These are phyloP conservation scores for Pristiophorus japonicus DNA, from an alignment of 2,113 vertebrate species.

Conservation along the genomic window DNA sequence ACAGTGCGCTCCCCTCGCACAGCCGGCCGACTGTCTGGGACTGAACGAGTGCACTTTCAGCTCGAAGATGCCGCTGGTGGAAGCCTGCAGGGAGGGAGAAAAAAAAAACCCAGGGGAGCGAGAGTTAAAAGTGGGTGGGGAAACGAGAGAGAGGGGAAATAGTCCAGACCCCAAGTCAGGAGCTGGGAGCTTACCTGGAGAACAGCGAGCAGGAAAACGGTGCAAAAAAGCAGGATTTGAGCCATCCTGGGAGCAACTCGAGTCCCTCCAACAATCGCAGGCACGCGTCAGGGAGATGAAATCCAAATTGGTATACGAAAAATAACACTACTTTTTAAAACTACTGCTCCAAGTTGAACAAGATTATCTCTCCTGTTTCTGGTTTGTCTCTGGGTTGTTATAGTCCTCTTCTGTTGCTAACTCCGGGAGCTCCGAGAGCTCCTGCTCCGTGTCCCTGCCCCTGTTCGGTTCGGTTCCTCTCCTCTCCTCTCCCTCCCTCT, in stretches of 20 bases:
- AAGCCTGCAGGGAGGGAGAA: constrained; percentile 54
- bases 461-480: too few relatives aligned
- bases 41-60: constrained; percentile 73
- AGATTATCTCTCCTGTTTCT: neutral
- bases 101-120: neutral
- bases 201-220: neutral
- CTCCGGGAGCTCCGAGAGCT: neutral
- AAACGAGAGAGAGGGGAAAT: neutral
- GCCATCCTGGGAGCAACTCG: neutral
- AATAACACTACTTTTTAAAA: neutral
- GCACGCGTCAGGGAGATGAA: neutral
- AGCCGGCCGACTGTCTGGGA: constrained; percentile 39
- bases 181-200: neutral
- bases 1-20: constrained; percentile 51
- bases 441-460: neutral
- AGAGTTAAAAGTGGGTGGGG: too few relatives aligned
- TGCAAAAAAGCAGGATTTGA: neutral
- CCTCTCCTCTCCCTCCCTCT: neutral
- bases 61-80: constrained; percentile 70
- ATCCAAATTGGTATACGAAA: neutral
- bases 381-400: neutral
- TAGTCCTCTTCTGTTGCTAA: neutral
- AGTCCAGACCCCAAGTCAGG: neutral
- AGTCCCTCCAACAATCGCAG: neutral
- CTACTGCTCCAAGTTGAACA: neutral